phyloP scores from a whole-genome alignment of 1,140 invertebrate genomes.

The Neelides sp. region DNA sequence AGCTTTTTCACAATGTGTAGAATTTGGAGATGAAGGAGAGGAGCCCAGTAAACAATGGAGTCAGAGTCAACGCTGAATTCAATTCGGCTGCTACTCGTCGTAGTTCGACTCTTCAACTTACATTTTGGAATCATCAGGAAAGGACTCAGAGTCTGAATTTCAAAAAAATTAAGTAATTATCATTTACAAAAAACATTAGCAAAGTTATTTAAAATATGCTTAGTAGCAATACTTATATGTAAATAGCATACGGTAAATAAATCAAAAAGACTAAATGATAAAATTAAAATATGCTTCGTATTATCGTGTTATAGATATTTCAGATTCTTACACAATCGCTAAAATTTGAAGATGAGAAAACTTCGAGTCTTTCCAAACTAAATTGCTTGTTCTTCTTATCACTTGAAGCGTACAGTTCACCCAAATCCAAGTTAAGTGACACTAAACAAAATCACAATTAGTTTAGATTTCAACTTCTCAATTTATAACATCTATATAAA shows the following conservation, averaged over 20 bases:
- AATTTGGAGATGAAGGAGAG: conserved; percentile 24
- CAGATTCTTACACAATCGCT: conserved; percentile 30
- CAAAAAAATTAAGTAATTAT: neutral
- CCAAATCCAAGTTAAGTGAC: conserved; percentile 25
- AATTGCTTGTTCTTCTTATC: conserved; percentile 15
- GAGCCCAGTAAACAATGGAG: conserved; percentile 27
- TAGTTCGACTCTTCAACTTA: conserved; percentile 10
- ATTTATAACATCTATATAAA: neutral
- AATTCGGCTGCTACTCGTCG: conserved; percentile 4
- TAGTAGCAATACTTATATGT: neutral
- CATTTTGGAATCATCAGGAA: conserved; percentile 28
- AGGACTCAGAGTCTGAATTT: conserved; percentile 26
- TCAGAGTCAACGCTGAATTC: conserved; percentile 15
- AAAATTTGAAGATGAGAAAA: conserved; percentile 27
- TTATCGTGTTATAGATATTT: neutral
- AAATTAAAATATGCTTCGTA: too few species aligned
- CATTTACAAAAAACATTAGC: neutral
- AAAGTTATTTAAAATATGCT: neutral
- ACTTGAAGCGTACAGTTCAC: conserved; percentile 14
- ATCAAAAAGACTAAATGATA: neutral
- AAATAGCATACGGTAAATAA: conserved; percentile 1
- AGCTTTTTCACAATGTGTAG: conserved; percentile 9
- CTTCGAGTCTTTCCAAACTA: conserved; percentile 26
- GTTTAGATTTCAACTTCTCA: neutral
- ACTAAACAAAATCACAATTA: conserved; percentile 10